phyloP scores from a whole-genome alignment of 2,113 vertebrate species.

The Psittacara wagleri region DNA sequence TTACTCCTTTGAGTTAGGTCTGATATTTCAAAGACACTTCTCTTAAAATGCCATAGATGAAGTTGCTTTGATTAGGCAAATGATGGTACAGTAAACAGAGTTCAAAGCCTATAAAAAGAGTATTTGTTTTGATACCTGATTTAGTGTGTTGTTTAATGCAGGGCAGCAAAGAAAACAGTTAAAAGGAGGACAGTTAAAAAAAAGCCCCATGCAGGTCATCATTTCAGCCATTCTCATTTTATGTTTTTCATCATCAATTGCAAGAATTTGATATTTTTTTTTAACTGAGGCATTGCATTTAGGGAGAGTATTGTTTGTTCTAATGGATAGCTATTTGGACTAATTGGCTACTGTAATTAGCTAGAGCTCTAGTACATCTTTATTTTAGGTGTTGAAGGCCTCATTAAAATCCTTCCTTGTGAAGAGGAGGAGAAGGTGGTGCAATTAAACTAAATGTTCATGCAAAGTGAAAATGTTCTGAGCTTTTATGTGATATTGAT shows the following conservation, averaged over 20 bases:
- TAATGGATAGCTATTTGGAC: background rate
- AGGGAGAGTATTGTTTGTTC: background rate
- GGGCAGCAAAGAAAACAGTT: background rate
- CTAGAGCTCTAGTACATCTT: background rate
- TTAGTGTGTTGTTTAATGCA: background rate
- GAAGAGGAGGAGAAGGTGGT: background rate
- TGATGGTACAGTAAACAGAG: background rate
- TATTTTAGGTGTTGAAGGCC: background rate
- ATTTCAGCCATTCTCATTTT: background rate
- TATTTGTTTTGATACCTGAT: background rate
- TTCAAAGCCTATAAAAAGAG: background rate
- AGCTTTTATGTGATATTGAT: background rate
- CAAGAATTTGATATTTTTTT: background rate
- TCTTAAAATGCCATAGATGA: background rate
- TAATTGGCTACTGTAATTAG: conserved; percentile 17
- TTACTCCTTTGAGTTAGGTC: background rate
- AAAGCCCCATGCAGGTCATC: background rate
- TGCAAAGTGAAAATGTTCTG: background rate
- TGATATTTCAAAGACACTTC: background rate
- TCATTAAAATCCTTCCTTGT: background rate
- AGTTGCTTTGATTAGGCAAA: background rate
- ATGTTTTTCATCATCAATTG: background rate
- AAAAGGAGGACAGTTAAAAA: background rate
- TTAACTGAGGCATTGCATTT: background rate
- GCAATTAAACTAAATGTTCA: background rate